Evolutionary conservation across 2,888 invertebrate species (phyloP).

Genomic region (Myopa testacea): DNA sequence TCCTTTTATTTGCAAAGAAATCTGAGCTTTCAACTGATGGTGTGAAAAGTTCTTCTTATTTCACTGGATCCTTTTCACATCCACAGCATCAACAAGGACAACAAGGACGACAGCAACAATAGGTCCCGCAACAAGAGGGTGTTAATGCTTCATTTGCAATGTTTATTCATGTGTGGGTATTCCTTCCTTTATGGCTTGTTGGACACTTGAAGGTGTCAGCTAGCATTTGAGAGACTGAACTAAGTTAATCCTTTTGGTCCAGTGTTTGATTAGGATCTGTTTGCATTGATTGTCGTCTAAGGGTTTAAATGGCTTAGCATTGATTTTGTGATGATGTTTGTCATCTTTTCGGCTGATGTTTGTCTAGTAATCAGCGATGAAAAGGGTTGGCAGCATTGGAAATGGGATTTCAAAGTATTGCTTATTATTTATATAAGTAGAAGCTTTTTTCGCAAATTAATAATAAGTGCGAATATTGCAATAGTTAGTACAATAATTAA

Average conservation of each 20-base stretch:
- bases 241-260: conserved; percentile 31
- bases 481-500: too few relatives aligned
- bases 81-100: conserved; percentile 35
- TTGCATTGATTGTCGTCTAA: conserved; percentile 33
- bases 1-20: conserved; percentile 59
- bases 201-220: conserved; percentile 55
- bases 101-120: conserved; percentile 25
- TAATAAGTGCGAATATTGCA: too few relatives aligned
- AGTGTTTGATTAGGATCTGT: conserved; percentile 34
- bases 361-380: conserved; percentile 18
- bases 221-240: conserved; percentile 50
- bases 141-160: conserved; percentile 65
- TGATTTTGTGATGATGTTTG: conserved; percentile 31
- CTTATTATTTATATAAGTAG: too few relatives aligned
- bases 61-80: conserved; percentile 46
- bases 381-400: conserved; percentile 6
- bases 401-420: too few relatives aligned
- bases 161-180: conserved; percentile 51
- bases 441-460: too few relatives aligned
- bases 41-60: conserved; percentile 39
- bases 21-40: conserved; percentile 41
- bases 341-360: conserved; percentile 8
- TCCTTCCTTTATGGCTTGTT: conserved; percentile 37
- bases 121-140: conserved; percentile 50
- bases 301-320: conserved; percentile 36